Base-by-base conservation (phyloP, 2,797 vertebrate species). In the Bucorvus abyssinicus region DNA sequence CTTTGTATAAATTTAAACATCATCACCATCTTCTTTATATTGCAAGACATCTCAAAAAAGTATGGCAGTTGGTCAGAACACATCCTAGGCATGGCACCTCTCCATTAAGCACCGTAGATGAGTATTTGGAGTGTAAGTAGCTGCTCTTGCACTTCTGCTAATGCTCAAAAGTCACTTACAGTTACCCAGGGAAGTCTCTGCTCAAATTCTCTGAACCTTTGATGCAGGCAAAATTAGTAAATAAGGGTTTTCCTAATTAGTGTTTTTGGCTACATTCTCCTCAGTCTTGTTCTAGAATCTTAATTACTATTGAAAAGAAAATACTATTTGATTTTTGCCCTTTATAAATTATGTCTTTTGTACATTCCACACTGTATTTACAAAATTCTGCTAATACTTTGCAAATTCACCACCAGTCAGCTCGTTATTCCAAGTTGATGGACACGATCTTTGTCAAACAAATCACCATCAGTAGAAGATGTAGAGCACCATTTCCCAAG, bases 301-400 rank as follows among this genome's bases (percentile, higher is more conserved):
- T 36, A 56, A 63, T 67, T 55, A 38, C 14, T 76, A 0, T 16
- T 52, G 80, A 61, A 55, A 6, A 73, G n/a, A n/a, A 36, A 49
- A 40, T 7, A 30, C 3, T 22, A 9, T 36, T 80, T 56, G 26
- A 53, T 52, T 85, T 6, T 73, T 90, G 8, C 1, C 10, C 5
- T 49, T 70, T 64, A 32, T 47, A 56, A 49, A 83, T 63, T 40
- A 13, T 14, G 2, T 9, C 9, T 38, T 70, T 59, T 6, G 10
- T 77, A 61, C 24, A 5, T 67, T 56, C 40, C 22, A 36, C 4
- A 3, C 5, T 22, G 6, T 59, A 65, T 75, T 85, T 83, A 52
- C 12, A 60, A 34, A 86, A 81, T 34, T 86, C 40, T 80, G 20
- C 11, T 88, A 53, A 42, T 68, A 71, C n/a, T 93, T 95, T 78